These are phyloP conservation scores for Orthosia gracilis DNA, from an alignment of 2,888 invertebrate genomes.

Conservation along the genomic window DNA sequence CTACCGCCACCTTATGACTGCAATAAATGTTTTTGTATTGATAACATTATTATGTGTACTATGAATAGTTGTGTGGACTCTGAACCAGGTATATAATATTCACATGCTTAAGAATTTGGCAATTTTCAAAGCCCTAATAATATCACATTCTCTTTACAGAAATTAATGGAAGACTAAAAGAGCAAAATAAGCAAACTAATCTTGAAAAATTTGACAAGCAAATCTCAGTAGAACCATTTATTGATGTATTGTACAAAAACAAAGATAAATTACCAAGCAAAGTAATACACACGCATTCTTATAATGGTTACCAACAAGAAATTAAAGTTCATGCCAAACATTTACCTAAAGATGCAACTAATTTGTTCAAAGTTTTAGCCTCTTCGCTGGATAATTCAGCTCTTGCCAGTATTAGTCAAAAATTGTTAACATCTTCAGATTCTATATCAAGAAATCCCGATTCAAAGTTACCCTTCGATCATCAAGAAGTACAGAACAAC, in stretches of 20 bases:
- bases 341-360: constrained; percentile 25
- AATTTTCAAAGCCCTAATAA: not conserved
- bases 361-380: constrained; percentile 37
- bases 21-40: constrained; percentile 34
- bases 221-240: constrained; percentile 29
- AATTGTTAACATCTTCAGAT: constrained; percentile 5
- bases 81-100: constrained; percentile 29
- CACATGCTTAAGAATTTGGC: not conserved
- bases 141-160: constrained; percentile 33
- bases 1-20: constrained; percentile 38
- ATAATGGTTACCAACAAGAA: constrained; percentile 56
- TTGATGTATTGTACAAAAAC: constrained; percentile 18
- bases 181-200: constrained; percentile 9
- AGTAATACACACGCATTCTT: constrained; percentile 32
- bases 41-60: constrained; percentile 16
- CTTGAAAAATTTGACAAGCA: constrained; percentile 33
- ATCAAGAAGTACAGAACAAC: not conserved
- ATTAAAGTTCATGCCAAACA: constrained; percentile 42
- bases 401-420: constrained; percentile 37
- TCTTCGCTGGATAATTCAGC: constrained; percentile 20
- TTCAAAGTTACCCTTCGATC: not conserved
- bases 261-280: constrained; percentile 26
- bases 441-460: not conserved
- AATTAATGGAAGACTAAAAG: constrained; percentile 6
- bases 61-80: not conserved